Base-by-base conservation (phyloP, 2,888 invertebrate species). In the Hydraecia micacea region DNA sequence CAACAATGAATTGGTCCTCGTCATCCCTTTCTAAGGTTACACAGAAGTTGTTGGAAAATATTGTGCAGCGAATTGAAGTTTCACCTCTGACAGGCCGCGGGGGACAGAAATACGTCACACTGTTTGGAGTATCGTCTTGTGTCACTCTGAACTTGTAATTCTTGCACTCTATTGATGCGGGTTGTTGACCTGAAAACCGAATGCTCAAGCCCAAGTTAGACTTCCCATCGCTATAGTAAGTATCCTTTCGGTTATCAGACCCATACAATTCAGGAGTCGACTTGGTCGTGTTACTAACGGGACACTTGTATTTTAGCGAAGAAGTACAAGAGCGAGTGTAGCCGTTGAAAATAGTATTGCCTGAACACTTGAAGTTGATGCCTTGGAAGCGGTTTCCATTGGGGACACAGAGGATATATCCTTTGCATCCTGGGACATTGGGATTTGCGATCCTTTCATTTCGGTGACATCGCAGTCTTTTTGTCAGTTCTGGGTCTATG, bases 31-130 rank as follows among this genome's bases (percentile, higher is more conserved):
- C 94, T 62, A 97, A 89, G 6, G 96, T 95, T 25, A 97, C 91
- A 84, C 97, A 95, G 87, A 96, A 97, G 73, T 95, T 92, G 82
- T 95, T 96, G 1, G 96, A 97, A 85, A 97, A 97, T 60, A 97
- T 93, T 4, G 97, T 97, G 83, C 97, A 97, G 39, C 93, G 91
- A 25, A 95, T 89, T 13, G 90, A 77, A 0, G 88, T 86, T 77
- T 95, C 94, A 21, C 95, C 95, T n/a, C 83, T 87, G 1, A 93
- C 90, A 0, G 96, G 96, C 5, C 93, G 91, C 4, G 94, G 90
- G 1, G 96, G 96, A 75, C 96, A 97, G 88, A 97, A 96, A 85
- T 94, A 96, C 0, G 96, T 94, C 2, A 93, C 96, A 18, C 91
- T 92, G 4, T 89, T 91, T 0, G 95, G 94, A 11, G 89, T 90